Evolutionary conservation across 1,140 invertebrate genomes (phyloP), one percentile per base, ranked within the genome.

Genomic region (Wasmannia auropunctata): DNA sequence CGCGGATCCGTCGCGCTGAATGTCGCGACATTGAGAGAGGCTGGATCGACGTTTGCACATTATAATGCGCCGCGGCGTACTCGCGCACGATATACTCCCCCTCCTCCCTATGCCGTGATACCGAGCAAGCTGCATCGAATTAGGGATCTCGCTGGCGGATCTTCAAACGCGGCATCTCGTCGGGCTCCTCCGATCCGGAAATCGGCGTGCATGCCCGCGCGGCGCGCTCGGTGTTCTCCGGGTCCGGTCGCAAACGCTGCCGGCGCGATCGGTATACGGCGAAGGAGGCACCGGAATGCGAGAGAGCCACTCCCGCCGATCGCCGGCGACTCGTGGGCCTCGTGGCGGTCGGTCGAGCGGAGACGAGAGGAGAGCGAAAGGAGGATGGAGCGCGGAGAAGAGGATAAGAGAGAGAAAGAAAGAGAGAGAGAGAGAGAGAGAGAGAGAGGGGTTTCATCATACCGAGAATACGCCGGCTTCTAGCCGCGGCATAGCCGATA

Each of bases 271-370:
- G 70, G 60, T 28, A 37, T 37, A 54, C 54, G 49, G 65, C 25
- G 80, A 85, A 88, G 88, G 80, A 87, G 88, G 86, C 88, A 86
- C 72, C 62, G 90, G 91, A 92, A 92, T 92, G 91, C 84, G 84
- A 89, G 84, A 81, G 85, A 91, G 90, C 91, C 91, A 89, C 91
- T 92, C 91, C 91, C 91, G 91, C 89, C 75, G 77, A 86, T 86
- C 80, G 86, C 63, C 77, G 80, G 72, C 75, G 74, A 77, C 86
- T 81, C 89, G 84, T 37, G n/a, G n/a, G n/a, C n/a, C n/a, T n/a
- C n/a, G 37, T 40, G 81, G 76, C 69, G 85, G 51, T 40, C 46
- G 72, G 34, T 22, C 60, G 85, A 85, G 79, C 62, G 69, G 75
- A 63, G 86, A 81, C 49, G 62, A 88, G 22, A 65, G 51, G 65